These are phyloP conservation scores for Drosophila meridionalis DNA, from an alignment of 2,888 invertebrate species.

Conservation along the genomic window DNA sequence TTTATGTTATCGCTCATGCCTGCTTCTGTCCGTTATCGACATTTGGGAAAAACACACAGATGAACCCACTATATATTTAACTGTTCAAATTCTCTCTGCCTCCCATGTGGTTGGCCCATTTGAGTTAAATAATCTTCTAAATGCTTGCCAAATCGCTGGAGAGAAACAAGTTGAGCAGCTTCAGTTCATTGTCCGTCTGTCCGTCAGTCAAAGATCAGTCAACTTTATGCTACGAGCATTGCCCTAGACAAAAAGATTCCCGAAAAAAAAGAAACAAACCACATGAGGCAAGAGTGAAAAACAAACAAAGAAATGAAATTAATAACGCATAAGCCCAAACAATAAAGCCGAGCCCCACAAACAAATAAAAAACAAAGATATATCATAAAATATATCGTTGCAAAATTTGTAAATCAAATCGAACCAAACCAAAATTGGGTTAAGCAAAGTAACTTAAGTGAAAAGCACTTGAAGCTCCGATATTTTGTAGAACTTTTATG, in stretches of 20 bases:
- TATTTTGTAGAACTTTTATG: conserved; percentile 2
- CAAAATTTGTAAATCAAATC: conserved; percentile 58
- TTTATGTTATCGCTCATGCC: not conserved
- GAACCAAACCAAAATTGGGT: conserved; percentile 38
- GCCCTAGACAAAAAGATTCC: conserved; percentile 58
- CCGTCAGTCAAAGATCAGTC: conserved; percentile 66
- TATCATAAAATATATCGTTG: conserved; percentile 34
- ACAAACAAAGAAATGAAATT: conserved; percentile 55
- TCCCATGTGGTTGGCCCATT: not conserved
- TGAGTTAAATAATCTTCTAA: conserved; percentile 31
- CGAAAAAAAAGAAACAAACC: conserved; percentile 23
- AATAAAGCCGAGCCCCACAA: conserved; percentile 32
- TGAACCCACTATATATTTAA: not conserved
- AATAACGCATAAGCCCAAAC: conserved; percentile 52
- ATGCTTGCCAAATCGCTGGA: conserved; percentile 29
- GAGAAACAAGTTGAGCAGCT: conserved; percentile 23
- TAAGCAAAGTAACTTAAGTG: conserved; percentile 18
- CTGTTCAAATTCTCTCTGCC: not conserved
- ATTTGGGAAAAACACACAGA: not conserved
- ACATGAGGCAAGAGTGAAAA: conserved; percentile 26
- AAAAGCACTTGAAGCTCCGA: not conserved
- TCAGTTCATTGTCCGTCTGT: conserved; percentile 55
- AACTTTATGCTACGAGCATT: conserved; percentile 63
- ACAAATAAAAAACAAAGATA: not conserved
- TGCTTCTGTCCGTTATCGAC: not conserved